Evolutionary conservation across 2,113 vertebrate species (phyloP).

Genomic region (Peromyscus californicus): DNA sequence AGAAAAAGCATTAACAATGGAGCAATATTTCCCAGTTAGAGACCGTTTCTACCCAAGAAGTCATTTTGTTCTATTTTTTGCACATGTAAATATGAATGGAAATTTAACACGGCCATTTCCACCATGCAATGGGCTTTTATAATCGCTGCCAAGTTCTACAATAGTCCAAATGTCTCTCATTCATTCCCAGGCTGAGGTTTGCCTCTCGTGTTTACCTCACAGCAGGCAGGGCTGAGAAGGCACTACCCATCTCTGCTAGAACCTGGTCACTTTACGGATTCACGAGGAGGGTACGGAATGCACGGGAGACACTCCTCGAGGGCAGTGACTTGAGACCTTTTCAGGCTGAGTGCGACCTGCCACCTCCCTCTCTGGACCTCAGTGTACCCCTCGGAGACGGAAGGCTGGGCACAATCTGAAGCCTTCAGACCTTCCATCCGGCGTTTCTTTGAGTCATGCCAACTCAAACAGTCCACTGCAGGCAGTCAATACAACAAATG

Average conservation of each 20-base stretch:
- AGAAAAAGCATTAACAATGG: background rate
- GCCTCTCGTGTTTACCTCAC: background rate
- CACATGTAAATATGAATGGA: conserved; percentile 67
- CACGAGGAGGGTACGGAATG: background rate
- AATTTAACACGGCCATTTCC: conserved; percentile 8
- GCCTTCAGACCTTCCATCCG: background rate
- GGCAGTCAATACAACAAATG: background rate
- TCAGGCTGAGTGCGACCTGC: background rate
- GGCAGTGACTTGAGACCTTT: background rate
- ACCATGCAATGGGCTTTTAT: conserved; percentile 16
- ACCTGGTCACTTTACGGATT: background rate
- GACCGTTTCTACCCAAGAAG: background rate
- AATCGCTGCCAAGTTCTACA: conserved; percentile 39
- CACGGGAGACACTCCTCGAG: background rate
- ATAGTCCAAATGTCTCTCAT: conserved; percentile 47
- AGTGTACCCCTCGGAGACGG: background rate
- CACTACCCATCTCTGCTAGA: background rate
- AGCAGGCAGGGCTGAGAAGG: background rate
- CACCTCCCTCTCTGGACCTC: background rate
- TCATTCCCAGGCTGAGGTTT: background rate
- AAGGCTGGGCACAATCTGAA: background rate
- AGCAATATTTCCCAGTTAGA: background rate
- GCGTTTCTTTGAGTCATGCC: background rate
- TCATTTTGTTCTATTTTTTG: conserved; percentile 30
- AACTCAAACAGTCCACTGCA: background rate